A percentile compares a stretch with the other conserved stretches of the same genome.
Conservation (phyloP, 2,113 vertebrate species). For the Bostrychus sinensis region DNA sequence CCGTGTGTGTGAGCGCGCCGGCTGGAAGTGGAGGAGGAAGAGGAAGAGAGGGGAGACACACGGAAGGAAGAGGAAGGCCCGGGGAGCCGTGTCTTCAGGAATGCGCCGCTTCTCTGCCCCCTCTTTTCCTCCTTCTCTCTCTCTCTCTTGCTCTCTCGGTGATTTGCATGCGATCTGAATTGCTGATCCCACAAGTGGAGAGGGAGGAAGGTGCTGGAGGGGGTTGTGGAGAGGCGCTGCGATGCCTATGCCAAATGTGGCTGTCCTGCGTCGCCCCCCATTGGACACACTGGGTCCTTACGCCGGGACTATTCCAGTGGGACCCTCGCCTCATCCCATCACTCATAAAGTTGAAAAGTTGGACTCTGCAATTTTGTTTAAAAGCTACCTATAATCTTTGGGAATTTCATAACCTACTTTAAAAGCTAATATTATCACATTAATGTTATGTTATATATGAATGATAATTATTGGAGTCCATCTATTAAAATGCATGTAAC, state of each 20-base stretch:
- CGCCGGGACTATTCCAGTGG: conserved; percentile 18
- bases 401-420: too few species aligned
- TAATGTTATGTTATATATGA: too few species aligned
- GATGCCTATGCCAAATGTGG: conserved; percentile 36
- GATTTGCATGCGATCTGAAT: conserved; percentile 90
- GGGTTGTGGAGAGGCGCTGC: conserved; percentile 11
- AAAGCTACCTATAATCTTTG: too few species aligned
- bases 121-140: conserved; percentile 6
- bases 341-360: too few species aligned
- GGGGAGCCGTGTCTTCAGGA: conserved; percentile 71
- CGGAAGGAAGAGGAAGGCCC: conserved; percentile 61
- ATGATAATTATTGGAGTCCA: too few species aligned
- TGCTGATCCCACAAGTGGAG: conserved; percentile 81
- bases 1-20: conserved; percentile 71
- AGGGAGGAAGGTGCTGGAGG: conserved; percentile 32
- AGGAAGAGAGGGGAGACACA: conserved; percentile 44
- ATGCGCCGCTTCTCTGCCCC: conserved; percentile 64
- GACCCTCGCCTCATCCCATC: not conserved
- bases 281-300: conserved; percentile 78
- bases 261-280: conserved; percentile 84
- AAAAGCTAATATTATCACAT: too few species aligned
- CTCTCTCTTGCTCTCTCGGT: conserved; percentile 58
- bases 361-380: too few species aligned
- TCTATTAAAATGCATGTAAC: too few species aligned
- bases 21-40: conserved; percentile 68